Percentiles rank a stretch among this genome's conserved stretches.
These are phyloP conservation scores for Pristionchus maxplancki DNA, from an alignment of 2,888 invertebrate species.

Conservation along the genomic window DNA sequence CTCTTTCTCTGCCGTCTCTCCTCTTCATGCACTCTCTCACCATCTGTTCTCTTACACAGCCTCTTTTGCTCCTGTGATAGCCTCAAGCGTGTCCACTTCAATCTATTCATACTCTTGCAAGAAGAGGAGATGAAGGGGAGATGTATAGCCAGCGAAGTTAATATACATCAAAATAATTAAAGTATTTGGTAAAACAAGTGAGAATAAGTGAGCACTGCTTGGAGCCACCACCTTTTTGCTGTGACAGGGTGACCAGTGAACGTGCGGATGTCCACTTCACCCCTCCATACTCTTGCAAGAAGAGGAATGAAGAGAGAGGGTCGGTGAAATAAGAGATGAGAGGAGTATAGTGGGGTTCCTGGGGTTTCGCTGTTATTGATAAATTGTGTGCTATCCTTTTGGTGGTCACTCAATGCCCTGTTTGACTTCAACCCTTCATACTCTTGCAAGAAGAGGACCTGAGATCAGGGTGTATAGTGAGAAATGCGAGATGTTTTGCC, in stretches of 20 bases:
- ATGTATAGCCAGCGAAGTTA: too few relatives aligned
- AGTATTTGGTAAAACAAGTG: too few relatives aligned
- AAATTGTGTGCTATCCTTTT: too few relatives aligned
- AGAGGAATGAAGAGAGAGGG: background rate
- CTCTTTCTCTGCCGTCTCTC: conserved; percentile 1
- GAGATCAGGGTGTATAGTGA: background rate
- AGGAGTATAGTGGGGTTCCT: background rate
- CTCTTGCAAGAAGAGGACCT: background rate
- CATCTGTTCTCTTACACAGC: conserved; percentile 37
- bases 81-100: background rate
- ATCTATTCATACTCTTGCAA: background rate
- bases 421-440: too few relatives aligned
- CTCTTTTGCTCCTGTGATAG: conserved; percentile 39
- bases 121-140: too few relatives aligned
- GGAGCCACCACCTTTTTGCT: too few relatives aligned
- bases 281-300: background rate
- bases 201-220: too few relatives aligned
- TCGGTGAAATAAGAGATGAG: background rate
- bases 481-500: background rate
- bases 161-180: too few relatives aligned
- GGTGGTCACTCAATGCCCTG: too few relatives aligned
- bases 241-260: too few relatives aligned
- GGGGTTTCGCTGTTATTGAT: too few relatives aligned
- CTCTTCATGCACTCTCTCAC: background rate
- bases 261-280: background rate